Percentiles rank a stretch among this genome's conserved stretches.
Conservation (phyloP, 2,797 vertebrate genomes). For the Mus spretus region DNA sequence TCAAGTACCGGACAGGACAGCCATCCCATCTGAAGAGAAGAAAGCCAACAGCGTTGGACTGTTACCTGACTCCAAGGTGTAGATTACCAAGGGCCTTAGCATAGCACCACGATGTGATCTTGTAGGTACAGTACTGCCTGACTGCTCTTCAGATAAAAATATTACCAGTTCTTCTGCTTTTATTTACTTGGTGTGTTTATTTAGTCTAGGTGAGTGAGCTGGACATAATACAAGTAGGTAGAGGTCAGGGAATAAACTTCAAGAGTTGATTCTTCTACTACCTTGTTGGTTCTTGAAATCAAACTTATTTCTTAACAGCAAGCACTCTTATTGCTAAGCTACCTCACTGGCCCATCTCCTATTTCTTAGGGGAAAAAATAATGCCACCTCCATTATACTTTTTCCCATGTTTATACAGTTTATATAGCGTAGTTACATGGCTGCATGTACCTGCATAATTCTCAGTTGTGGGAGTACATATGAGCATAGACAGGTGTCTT, state of each 20-base stretch:
- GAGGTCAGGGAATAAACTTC: background rate
- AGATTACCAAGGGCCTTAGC: background rate
- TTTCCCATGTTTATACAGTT: background rate
- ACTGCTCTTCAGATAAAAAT: background rate
- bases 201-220: background rate
- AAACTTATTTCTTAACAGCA: background rate
- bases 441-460: background rate
- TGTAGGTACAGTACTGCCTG: background rate
- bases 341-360: background rate
- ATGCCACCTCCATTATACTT: background rate
- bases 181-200: background rate
- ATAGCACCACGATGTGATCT: background rate
- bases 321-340: background rate
- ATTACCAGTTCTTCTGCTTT: background rate
- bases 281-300: background rate
- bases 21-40: background rate
- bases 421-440: no score
- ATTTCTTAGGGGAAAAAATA: background rate
- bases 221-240: no score
- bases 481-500: background rate
- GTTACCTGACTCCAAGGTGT: background rate
- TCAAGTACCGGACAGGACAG: background rate
- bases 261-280: background rate
- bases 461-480: background rate
- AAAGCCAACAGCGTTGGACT: conserved; percentile 1